phyloP scores from a whole-genome alignment of 2,888 invertebrate species.

The Seira sanloemensis region DNA sequence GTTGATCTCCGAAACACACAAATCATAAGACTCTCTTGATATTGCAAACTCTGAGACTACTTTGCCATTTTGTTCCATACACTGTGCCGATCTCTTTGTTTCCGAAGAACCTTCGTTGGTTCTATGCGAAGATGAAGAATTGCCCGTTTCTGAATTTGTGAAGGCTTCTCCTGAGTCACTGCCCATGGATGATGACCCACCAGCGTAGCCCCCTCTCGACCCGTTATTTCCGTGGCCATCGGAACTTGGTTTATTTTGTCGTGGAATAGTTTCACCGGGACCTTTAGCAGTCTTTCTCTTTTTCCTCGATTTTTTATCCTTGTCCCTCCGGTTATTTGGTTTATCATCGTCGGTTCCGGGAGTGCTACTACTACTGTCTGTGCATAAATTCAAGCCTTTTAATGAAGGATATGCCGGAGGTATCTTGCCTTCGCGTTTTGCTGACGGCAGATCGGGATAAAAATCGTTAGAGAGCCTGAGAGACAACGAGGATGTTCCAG shows the following conservation, averaged over 20 bases:
- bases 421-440: not conserved
- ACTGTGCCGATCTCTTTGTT: not conserved
- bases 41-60: too few relatives aligned
- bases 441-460: not conserved
- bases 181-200: slow-evolving; percentile 11
- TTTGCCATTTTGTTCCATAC: too few relatives aligned
- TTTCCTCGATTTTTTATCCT: slow-evolving; percentile 55
- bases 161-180: slow-evolving; percentile 53
- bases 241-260: slow-evolving; percentile 63
- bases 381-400: not conserved
- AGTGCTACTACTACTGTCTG: not conserved
- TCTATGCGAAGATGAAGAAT: not conserved
- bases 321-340: slow-evolving; percentile 19
- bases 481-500: slow-evolving; percentile 47
- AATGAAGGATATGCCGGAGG: not conserved
- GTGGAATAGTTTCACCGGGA: slow-evolving; percentile 26
- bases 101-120: not conserved
- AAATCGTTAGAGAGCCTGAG: slow-evolving; percentile 37
- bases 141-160: slow-evolving; percentile 34
- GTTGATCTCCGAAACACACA: too few relatives aligned
- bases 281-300: slow-evolving; percentile 38
- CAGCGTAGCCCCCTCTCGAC: slow-evolving; percentile 38
- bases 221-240: slow-evolving; percentile 62
- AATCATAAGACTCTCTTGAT: too few relatives aligned
- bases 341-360: slow-evolving; percentile 10